phyloP scores from a whole-genome alignment of 2,797 vertebrate genomes.

The Leptatherina wallacei region DNA sequence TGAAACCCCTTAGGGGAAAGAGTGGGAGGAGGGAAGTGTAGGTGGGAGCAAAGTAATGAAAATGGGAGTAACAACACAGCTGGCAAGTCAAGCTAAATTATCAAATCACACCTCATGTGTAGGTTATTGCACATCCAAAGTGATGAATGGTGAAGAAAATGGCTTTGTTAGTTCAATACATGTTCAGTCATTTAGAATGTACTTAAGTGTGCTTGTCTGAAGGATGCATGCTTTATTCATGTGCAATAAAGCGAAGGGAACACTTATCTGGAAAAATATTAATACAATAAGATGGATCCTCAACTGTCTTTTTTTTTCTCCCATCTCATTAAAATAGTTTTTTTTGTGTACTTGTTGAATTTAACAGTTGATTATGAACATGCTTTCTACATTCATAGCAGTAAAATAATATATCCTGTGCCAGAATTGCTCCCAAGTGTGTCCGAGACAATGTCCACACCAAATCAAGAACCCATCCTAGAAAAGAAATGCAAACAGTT shows the following conservation, averaged over 20 bases:
- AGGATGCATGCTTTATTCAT: neutral
- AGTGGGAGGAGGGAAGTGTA: constrained; percentile 55
- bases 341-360: constrained; percentile 12
- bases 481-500: neutral
- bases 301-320: neutral
- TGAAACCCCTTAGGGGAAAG: constrained; percentile 39
- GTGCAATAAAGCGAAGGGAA: no score
- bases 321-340: neutral
- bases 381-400: no score
- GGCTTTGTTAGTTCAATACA: constrained; percentile 22
- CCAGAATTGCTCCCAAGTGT: neutral
- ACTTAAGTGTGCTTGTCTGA: neutral
- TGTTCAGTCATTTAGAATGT: constrained; percentile 1
- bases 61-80: constrained; percentile 74
- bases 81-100: constrained; percentile 69
- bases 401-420: neutral
- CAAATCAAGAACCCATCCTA: neutral
- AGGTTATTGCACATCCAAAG: constrained; percentile 46
- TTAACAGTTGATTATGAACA: constrained; percentile 5
- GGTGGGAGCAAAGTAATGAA: constrained; percentile 72
- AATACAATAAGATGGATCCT: neutral
- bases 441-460: neutral
- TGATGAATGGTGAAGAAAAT: constrained; percentile 53
- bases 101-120: constrained; percentile 56
- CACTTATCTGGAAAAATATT: neutral